phyloP scores from a whole-genome alignment of 1,140 invertebrate genomes.

The Sarcophaga peregrina region DNA sequence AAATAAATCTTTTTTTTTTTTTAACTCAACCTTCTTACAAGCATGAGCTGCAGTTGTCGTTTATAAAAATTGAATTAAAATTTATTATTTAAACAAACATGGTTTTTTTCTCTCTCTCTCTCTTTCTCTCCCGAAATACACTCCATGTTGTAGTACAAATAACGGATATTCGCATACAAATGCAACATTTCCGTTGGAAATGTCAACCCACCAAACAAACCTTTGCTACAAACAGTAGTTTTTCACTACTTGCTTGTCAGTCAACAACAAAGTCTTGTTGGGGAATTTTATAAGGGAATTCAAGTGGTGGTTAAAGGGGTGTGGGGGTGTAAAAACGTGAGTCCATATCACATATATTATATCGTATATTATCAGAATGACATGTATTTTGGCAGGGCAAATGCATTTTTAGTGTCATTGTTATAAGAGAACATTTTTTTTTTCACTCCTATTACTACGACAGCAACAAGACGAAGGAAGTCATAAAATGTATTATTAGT shows the following conservation, averaged over 20 bases:
- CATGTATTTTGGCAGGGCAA: neutral
- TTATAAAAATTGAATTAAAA: too few species aligned
- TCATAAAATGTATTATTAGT: conserved; percentile 26
- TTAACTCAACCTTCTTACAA: too few species aligned
- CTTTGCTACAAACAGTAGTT: neutral
- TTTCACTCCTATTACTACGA: neutral
- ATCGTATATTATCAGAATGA: too few species aligned
- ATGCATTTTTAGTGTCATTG: neutral
- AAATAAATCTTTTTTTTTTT: too few species aligned
- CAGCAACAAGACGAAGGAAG: neutral
- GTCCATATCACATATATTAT: too few species aligned
- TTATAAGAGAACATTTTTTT: neutral
- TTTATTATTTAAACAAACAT: too few species aligned
- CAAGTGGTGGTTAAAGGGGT: too few species aligned
- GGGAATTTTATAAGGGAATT: too few species aligned
- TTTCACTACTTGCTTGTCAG: neutral
- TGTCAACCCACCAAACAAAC: neutral
- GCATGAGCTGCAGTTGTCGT: too few species aligned
- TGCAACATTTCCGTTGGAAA: conserved; percentile 8
- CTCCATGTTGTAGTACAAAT: neutral
- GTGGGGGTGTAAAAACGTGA: too few species aligned
- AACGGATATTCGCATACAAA: conserved; percentile 19
- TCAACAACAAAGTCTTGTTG: neutral
- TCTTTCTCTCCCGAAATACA: neutral
- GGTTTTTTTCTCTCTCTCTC: neutral